These are phyloP conservation scores for Callyntrura guangdongensis DNA, from an alignment of 2,888 invertebrate species.

Conservation along the genomic window DNA sequence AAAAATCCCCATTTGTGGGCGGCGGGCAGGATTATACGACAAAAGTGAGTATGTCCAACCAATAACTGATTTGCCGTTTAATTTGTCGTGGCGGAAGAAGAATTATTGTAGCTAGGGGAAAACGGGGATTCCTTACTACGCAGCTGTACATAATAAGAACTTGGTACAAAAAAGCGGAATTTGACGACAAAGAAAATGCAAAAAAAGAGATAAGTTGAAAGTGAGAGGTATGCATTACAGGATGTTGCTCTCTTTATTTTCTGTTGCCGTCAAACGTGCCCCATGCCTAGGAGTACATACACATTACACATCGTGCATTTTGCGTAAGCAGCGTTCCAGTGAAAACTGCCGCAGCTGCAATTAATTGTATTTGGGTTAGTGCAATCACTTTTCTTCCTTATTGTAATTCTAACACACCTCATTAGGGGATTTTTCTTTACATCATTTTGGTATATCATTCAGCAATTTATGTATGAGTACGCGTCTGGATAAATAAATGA, in stretches of 20 bases:
- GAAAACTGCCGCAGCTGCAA: conserved; percentile 9
- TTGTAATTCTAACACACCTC: not conserved
- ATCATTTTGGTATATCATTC: not conserved
- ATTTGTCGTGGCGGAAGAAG: too few relatives aligned
- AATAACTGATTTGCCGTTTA: too few relatives aligned
- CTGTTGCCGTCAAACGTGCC: not conserved
- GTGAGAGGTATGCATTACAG: not conserved
- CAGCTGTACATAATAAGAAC: too few relatives aligned
- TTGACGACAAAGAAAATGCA: not conserved
- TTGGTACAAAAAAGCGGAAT: not conserved
- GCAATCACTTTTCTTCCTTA: not conserved
- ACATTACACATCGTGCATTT: conserved; percentile 5
- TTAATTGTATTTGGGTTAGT: conserved; percentile 15
- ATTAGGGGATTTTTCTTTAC: not conserved
- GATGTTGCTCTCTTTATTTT: not conserved
- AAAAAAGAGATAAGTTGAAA: conserved; percentile 21
- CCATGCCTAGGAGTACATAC: too few relatives aligned
- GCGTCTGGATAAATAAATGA: conserved; percentile 1
- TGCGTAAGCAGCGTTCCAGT: not conserved
- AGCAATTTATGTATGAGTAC: not conserved
- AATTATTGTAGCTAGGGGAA: too few relatives aligned
- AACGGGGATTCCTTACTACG: too few relatives aligned
- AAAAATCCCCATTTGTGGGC: not conserved
- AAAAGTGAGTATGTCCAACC: not conserved
- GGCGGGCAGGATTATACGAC: not conserved